These are phyloP conservation scores for Chionoecetes opilio DNA, from an alignment of 1,140 invertebrate species.

Conservation along the genomic window DNA sequence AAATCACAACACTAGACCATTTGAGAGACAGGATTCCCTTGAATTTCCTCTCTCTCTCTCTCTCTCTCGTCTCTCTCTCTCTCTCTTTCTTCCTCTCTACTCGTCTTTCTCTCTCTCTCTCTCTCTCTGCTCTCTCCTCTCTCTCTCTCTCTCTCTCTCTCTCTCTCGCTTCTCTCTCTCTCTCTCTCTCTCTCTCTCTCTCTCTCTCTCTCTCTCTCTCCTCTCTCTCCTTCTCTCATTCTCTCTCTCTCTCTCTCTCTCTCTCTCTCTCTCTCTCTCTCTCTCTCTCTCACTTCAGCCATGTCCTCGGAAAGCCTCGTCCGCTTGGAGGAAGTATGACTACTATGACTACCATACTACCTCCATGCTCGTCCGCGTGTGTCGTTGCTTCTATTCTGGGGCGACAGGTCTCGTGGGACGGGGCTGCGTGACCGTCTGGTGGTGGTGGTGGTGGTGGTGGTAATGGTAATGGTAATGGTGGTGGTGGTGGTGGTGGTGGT, in stretches of 20 bases:
- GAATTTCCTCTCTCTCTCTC: not conserved
- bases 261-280: not conserved
- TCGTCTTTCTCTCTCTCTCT: too few relatives aligned
- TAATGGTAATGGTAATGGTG: not conserved
- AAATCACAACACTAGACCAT: too few relatives aligned
- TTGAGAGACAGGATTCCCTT: too few relatives aligned
- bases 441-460: not conserved
- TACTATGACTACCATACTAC: too few relatives aligned
- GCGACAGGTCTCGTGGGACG: too few relatives aligned
- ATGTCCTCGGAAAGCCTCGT: too few relatives aligned
- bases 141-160: not conserved
- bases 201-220: not conserved
- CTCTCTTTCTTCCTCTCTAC: not conserved
- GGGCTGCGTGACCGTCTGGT: not conserved
- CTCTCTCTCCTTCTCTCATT: not conserved
- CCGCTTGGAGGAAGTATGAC: too few relatives aligned
- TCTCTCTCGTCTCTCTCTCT: slow-evolving; percentile 15
- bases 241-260: not conserved
- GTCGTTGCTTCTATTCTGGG: too few relatives aligned
- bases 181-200: slow-evolving; percentile 19
- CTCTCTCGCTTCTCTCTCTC: slow-evolving; percentile 30
- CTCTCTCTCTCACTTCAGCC: too few relatives aligned
- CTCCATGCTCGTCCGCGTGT: too few relatives aligned
- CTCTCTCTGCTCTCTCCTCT: slow-evolving; percentile 33
- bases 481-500: not conserved